Evolutionary conservation across 2,888 invertebrate species (phyloP).

Genomic region (Adelognathus sp.): DNA sequence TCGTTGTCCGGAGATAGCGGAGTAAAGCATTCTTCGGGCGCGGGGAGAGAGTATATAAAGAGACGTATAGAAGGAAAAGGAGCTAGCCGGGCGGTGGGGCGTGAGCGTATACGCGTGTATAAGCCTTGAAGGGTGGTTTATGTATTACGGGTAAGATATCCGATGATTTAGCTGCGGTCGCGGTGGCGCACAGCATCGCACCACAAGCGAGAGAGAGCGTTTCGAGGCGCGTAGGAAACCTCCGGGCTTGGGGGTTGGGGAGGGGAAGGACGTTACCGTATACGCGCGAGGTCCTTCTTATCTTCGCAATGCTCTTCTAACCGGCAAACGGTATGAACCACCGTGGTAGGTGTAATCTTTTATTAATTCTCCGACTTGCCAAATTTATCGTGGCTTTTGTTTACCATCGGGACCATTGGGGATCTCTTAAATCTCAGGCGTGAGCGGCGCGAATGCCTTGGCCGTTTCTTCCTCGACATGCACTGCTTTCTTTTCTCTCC

Average conservation of each 20-base stretch:
- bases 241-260: slow-evolving; percentile 59
- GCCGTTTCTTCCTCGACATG: slow-evolving; percentile 5
- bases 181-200: slow-evolving; percentile 47
- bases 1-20: slow-evolving; percentile 54
- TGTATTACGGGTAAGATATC: slow-evolving; percentile 81
- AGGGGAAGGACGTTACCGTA: slow-evolving; percentile 38
- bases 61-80: slow-evolving; percentile 37
- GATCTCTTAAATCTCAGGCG: slow-evolving; percentile 50
- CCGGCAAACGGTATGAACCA: slow-evolving; percentile 69
- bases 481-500: not conserved
- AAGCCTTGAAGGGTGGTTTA: slow-evolving; percentile 81
- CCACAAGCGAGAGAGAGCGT: slow-evolving; percentile 56
- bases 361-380: slow-evolving; percentile 81
- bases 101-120: slow-evolving; percentile 74
- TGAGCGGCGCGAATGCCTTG: not conserved
- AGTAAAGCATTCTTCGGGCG: not conserved
- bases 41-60: slow-evolving; percentile 16
- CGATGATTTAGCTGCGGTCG: slow-evolving; percentile 80
- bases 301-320: slow-evolving; percentile 63
- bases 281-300: slow-evolving; percentile 67
- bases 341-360: slow-evolving; percentile 81
- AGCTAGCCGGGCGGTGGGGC: slow-evolving; percentile 56
- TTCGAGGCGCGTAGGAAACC: slow-evolving; percentile 62
- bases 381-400: slow-evolving; percentile 81
- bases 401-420: slow-evolving; percentile 68